These are phyloP conservation scores for Polietes domitor DNA, from an alignment of 2,888 invertebrate species.

Conservation along the genomic window DNA sequence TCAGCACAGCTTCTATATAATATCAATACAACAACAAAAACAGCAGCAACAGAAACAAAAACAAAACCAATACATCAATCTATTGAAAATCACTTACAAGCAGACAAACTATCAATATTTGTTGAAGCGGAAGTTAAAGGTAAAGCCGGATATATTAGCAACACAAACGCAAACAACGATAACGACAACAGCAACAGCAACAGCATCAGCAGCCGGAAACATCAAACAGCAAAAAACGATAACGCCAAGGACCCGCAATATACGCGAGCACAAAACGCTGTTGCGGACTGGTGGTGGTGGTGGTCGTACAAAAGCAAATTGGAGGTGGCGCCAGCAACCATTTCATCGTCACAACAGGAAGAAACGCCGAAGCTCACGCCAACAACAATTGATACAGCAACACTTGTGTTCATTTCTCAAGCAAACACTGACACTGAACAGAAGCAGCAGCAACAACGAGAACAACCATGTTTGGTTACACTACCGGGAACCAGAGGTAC, in stretches of 20 bases:
- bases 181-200: constrained; percentile 47
- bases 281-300: too few relatives aligned
- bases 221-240: constrained; percentile 30
- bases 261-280: not conserved
- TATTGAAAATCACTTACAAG: constrained; percentile 64
- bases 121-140: constrained; percentile 55
- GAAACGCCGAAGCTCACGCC: constrained; percentile 17
- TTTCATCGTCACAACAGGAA: constrained; percentile 9
- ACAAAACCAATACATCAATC: constrained; percentile 69
- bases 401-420: constrained; percentile 64
- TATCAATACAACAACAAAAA: constrained; percentile 77
- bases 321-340: constrained; percentile 4
- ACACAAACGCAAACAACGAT: too few relatives aligned
- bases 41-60: too few relatives aligned
- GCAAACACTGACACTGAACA: constrained; percentile 44
- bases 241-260: not conserved
- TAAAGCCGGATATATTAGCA: constrained; percentile 53
- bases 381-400: constrained; percentile 53
- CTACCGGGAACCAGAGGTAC: constrained; percentile 13
- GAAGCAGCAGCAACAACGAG: too few relatives aligned
- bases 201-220: constrained; percentile 39
- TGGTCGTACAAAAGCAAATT: constrained; percentile 24
- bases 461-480: constrained; percentile 40
- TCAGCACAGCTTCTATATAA: constrained; percentile 79
- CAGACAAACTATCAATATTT: constrained; percentile 52